Base-by-base conservation (phyloP, 2,888 invertebrate species). In the Keiferia lycopersicella region DNA sequence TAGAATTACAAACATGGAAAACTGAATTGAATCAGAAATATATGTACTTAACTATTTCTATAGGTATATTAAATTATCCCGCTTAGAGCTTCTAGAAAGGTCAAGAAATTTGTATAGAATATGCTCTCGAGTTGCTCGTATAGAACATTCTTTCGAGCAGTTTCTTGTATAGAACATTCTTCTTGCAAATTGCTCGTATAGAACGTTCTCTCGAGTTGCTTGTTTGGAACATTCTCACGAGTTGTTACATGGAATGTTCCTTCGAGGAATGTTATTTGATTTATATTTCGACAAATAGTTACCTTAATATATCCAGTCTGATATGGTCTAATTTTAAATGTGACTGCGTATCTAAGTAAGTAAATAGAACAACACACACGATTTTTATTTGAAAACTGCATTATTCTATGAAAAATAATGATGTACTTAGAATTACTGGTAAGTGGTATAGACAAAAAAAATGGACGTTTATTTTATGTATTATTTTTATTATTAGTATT, bases 41-140 rank as follows among this genome's bases (percentile, higher is more conserved):
- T 34, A 34, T n/a, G 34, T 3, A 30, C 12, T 14, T 34, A 22
- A 56, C 14, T 26, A 16, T 34, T 34, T 34, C 20, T 53, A 26
- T 22, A 10, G 16, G n/a, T n/a, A 20, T 51, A 20, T 34, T 16
- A 26, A 26, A 30, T 26, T 26, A 34, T 56, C 26, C 56, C 56
- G 56, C 56, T 56, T 56, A n/a, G 26, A 53, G 56, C 56, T 56
- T 56, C 56, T 56, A 56, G 56, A 34, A 26, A 56, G 34, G 16
- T 10, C 16, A 16, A 53, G n/a, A 14, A 14, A 14, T 14, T 41
- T 41, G 41, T 41, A 41, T 14, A 14, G 14, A 41, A 41, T 3
- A 14, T 41, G 2, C 26, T 26, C 26, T 26, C 34, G 34, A 34
- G 34, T 34, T 34, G 34, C 34, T 34, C 8, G 34, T 34, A 8